Base-by-base conservation (phyloP, 2,113 vertebrate species). In the Tupaia chinensis region DNA sequence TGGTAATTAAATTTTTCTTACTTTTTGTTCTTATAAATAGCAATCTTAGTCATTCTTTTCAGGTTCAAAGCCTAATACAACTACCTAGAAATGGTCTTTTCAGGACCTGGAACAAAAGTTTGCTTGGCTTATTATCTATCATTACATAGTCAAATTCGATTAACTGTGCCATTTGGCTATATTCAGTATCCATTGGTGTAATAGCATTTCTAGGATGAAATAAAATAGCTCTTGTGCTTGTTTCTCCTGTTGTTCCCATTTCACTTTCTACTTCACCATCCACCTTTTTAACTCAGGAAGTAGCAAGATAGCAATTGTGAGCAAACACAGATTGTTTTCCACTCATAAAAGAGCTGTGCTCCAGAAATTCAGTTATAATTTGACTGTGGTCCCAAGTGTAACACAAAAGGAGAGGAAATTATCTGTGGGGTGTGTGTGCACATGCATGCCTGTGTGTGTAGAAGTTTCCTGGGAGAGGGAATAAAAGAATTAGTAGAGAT, bases 361-460 rank as follows among this genome's bases (percentile, higher is more conserved):
- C 19, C 2, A 84, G 29, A 91, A 87, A 63, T 73, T 90, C 19
- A 65, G 56, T 82, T 91, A 72, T 73, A 73, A 93, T 90, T 93
- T 78, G 12, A 9, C 53, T 82, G 20, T 58, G 44, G 63, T 65
- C 29, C 7, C 60, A 14, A 94, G 56, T 65, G 5, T 16, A 88
- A 82, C 12, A 27, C 16, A 19, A 91, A 94, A 88, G 15, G 56
- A 83, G 65, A 70, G 12, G 20, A 88, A 78, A 8, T 68, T 92
- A 79, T 84, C 15, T 93, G 53, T 23, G 17, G 34, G 1, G 72
- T 22, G 65, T 83, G 8, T 86, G 60, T 27, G 10, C 25, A 4
- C 1, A 2, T 3, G 12, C 19, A 17, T 25, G 22, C 53, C 13
- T 73, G 19, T 69, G 17, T 77, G 25, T 81, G 61, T 83, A 34